A percentile compares a stretch with the other conserved stretches of the same genome.
These are phyloP conservation scores for Nomada flava DNA, from an alignment of 2,888 invertebrate genomes.

Conservation along the genomic window DNA sequence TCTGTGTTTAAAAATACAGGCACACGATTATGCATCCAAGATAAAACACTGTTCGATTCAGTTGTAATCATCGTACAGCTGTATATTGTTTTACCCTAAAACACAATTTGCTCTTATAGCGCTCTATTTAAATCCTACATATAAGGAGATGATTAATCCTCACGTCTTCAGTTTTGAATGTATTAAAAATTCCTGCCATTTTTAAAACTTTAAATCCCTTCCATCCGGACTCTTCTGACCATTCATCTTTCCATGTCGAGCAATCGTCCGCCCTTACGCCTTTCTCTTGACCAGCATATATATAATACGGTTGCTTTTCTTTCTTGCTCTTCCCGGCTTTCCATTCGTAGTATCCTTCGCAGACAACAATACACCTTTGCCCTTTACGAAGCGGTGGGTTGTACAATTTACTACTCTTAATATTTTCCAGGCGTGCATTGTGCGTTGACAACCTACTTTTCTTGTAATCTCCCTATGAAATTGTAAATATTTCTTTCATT, in stretches of 20 bases:
- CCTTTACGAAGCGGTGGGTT: constrained; percentile 88
- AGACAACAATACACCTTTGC: constrained; percentile 90
- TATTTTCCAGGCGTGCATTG: constrained; percentile 91
- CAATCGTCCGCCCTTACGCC: constrained; percentile 86
- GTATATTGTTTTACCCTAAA: constrained; percentile 86
- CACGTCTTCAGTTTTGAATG: constrained; percentile 86
- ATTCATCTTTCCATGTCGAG: constrained; percentile 85
- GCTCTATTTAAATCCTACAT: neutral
- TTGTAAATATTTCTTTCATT: neutral
- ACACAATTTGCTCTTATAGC: constrained; percentile 15
- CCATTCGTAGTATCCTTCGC: constrained; percentile 95
- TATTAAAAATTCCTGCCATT: constrained; percentile 91
- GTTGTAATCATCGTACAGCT: constrained; percentile 92
- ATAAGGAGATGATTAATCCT: neutral
- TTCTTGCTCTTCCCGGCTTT: constrained; percentile 85
- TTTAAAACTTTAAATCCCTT: constrained; percentile 87
- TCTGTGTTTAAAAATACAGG: constrained; percentile 91
- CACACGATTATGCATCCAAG: constrained; percentile 92
- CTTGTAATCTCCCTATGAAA: constrained; percentile 86
- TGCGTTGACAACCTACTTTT: constrained; percentile 90
- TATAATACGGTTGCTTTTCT: constrained; percentile 89
- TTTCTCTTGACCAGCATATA: constrained; percentile 88
- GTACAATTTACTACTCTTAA: constrained; percentile 89
- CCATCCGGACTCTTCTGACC: constrained; percentile 86
- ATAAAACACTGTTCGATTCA: constrained; percentile 88